These are phyloP conservation scores for Bugulina stolonifera DNA, from an alignment of 2,888 invertebrate species.

Conservation along the genomic window DNA sequence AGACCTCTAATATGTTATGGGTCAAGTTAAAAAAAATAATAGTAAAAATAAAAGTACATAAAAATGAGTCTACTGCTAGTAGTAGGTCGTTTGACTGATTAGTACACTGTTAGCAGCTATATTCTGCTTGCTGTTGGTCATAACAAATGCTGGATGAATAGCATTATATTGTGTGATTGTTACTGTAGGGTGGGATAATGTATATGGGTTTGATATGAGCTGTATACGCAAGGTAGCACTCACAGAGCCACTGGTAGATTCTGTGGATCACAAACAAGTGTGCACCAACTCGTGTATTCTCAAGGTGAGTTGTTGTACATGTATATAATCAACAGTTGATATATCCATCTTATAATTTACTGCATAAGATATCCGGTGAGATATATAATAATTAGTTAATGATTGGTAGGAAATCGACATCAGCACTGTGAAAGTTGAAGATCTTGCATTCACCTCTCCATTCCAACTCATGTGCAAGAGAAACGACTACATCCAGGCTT, in stretches of 20 bases:
- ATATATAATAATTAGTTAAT: neutral
- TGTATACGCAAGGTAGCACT: constrained; percentile 96
- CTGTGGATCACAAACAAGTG: constrained; percentile 87
- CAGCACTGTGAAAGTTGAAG: constrained; percentile 91
- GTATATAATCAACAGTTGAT: too few relatives aligned
- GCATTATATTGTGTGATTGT: neutral
- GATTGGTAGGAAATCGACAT: constrained; percentile 77
- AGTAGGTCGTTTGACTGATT: too few relatives aligned
- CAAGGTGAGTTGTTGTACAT: constrained; percentile 65
- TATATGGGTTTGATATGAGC: constrained; percentile 99
- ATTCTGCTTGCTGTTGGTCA: too few relatives aligned
- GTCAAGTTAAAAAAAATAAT: too few relatives aligned
- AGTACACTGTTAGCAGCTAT: too few relatives aligned
- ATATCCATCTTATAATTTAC: too few relatives aligned
- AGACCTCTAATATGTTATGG: too few relatives aligned
- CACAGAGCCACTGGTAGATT: constrained; percentile 91
- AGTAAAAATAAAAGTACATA: too few relatives aligned
- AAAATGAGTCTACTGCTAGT: too few relatives aligned
- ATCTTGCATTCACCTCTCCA: constrained; percentile 83
- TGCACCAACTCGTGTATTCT: constrained; percentile 89
- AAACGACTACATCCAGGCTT: constrained; percentile 93
- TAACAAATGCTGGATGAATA: too few relatives aligned
- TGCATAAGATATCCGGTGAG: too few relatives aligned
- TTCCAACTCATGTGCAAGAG: constrained; percentile 60
- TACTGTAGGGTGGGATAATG: constrained; percentile 83